Conservation (phyloP, 2,797 vertebrate species). For the Gambusia yucatana region DNA sequence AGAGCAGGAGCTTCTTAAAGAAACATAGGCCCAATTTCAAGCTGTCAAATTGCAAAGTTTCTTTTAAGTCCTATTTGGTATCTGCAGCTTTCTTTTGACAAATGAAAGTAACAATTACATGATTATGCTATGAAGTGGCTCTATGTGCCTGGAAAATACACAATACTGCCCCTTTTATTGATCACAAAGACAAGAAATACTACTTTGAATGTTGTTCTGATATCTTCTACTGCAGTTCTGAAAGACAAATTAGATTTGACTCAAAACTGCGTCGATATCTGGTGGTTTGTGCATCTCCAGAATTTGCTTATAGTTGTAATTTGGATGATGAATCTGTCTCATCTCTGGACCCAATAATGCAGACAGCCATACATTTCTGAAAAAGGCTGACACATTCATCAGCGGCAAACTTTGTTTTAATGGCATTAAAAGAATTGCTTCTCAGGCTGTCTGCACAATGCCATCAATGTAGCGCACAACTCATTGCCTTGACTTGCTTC, state of each 20-base stretch:
- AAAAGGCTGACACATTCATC: slow-evolving; percentile 2
- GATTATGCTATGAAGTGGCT: no score
- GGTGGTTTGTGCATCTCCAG: not conserved
- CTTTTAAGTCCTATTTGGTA: no score
- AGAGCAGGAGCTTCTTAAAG: no score
- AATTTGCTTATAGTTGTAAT: not conserved
- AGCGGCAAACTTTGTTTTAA: not conserved
- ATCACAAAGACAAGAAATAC: not conserved
- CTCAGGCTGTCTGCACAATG: not conserved
- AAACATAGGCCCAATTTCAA: no score
- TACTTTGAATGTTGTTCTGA: not conserved
- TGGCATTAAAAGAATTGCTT: not conserved
- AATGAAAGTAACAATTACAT: no score
- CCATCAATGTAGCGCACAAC: not conserved
- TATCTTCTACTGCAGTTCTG: not conserved
- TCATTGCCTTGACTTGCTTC: slow-evolving; percentile 11
- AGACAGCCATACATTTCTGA: not conserved
- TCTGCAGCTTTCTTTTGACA: no score
- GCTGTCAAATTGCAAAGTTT: no score
- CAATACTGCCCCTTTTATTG: no score
- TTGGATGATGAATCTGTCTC: not conserved
- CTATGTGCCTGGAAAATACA: no score
- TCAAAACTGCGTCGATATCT: not conserved
- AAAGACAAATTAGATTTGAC: not conserved
- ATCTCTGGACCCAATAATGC: not conserved